Base-by-base conservation (phyloP, 2,888 invertebrate genomes). In the Sycophila texana region DNA sequence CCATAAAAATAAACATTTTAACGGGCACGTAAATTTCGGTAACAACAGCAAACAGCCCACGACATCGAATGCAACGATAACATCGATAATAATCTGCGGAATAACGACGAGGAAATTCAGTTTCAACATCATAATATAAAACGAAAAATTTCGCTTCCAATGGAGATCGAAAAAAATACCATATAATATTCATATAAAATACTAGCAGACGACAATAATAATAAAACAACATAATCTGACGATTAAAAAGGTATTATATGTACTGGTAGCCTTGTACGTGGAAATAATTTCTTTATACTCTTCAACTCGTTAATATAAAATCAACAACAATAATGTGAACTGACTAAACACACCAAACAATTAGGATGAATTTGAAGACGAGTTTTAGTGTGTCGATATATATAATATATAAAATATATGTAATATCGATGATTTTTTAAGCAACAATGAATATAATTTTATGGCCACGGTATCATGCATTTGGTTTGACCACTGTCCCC, bases 41-140 rank as follows among this genome's bases (percentile, higher is more conserved):
- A 81, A 83, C 76, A 84, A 87, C 86, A 86, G 80, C 84, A 84
- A 85, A 86, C 84, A 87, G 84, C 84, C 61, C 84, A 86, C 81
- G 84, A 87, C 84, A 86, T 74, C 81, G 81, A 86, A 83, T 86
- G 84, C 86, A 86, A 86, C 82, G 85, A 82, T 81, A 83, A 85
- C 83, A 84, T 75, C 65, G 74, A 83, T 75, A 77, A 77, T 79
- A 79, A 75, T 75, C 63, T 67, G 67, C 61, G 57, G 66, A 70
- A 68, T 30, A 77, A 65, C 55, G 55, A 18, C 60, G 72, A 26
- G 22, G 65, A 39, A 63, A 49, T 53, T 73, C 10, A 55, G 49
- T 74, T 78, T 60, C 12, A 67, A 55, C 65, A 65, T 73, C 47
- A 16, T 57, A 39, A 20, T 26, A 47, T 55, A 72, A 18, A 53